Conservation (phyloP, 30 jellyfish, hydroid and myxozoan species). For the Catostylus mosaicus region DNA sequence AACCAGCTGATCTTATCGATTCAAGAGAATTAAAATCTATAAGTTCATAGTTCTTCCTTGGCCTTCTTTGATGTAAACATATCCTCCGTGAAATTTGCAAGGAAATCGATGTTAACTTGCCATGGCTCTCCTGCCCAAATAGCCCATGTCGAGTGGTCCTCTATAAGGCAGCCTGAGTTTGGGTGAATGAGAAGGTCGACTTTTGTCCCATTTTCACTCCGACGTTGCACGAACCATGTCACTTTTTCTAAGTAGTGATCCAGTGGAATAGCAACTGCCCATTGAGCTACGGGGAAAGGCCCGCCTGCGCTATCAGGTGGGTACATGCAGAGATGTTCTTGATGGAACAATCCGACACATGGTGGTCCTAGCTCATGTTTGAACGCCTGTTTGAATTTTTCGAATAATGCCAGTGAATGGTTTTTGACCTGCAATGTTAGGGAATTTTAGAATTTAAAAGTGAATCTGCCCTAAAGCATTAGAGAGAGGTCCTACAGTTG, state of each 20-base stretch:
- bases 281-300: too few species aligned
- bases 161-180: conserved; percentile 39
- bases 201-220: conserved; percentile 29
- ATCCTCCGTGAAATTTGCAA: conserved; percentile 17
- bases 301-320: too few species aligned
- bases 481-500: too few species aligned
- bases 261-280: too few species aligned
- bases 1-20: too few species aligned
- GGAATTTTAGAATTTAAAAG: too few species aligned
- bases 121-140: conserved; percentile 58
- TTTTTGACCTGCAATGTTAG: conserved; percentile 35
- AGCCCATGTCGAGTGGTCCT: conserved; percentile 54
- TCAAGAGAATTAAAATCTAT: too few species aligned
- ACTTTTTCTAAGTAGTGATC: conserved; percentile 28
- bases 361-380: too few species aligned
- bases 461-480: too few species aligned
- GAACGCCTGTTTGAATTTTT: conserved; percentile 27
- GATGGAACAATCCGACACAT: too few species aligned
- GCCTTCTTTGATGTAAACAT: conserved; percentile 21
- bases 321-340: too few species aligned
- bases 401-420: conserved; percentile 31
- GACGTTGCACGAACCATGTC: conserved; percentile 55
- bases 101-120: conserved; percentile 32
- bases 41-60: too few species aligned
- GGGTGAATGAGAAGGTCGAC: conserved; percentile 52